These are phyloP conservation scores for Oreotrochilus melanogaster DNA, from an alignment of 2,113 vertebrate genomes.

Conservation along the genomic window DNA sequence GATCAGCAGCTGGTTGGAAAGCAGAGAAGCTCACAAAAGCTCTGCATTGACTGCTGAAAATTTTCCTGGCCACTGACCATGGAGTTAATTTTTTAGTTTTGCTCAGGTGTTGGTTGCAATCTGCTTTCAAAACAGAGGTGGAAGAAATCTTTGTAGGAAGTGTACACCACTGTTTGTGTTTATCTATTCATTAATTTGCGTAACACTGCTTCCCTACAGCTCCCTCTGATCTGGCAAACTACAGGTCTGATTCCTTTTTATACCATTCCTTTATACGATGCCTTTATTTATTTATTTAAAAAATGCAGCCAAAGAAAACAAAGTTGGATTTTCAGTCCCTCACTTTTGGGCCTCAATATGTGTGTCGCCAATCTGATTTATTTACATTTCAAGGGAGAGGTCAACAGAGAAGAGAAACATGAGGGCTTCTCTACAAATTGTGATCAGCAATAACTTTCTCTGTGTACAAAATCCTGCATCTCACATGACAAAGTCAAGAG, in stretches of 20 bases:
- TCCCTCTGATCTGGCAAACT: not conserved
- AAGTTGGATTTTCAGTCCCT: constrained; percentile 32
- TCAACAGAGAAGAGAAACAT: constrained; percentile 32
- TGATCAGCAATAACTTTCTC: not conserved
- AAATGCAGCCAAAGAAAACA: constrained; percentile 40
- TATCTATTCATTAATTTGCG: constrained; percentile 14
- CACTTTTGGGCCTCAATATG: constrained; percentile 68
- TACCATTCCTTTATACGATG: not conserved
- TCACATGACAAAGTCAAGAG: not conserved
- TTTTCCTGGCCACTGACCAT: not conserved
- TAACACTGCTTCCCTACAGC: not conserved
- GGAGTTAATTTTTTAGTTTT: not conserved
- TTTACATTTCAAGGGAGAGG: constrained; percentile 72
- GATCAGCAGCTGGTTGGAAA: not conserved
- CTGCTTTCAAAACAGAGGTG: not conserved
- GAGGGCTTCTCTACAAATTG: constrained; percentile 13
- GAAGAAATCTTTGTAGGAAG: not conserved
- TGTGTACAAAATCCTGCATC: not conserved
- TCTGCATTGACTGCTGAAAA: not conserved
- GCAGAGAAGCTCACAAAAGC: not conserved
- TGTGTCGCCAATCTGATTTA: constrained; percentile 50
- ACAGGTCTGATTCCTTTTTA: constrained; percentile 10
- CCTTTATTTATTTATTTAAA: not conserved
- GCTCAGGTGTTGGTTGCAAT: not conserved
- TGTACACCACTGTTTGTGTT: not conserved